These are phyloP conservation scores for Auanema freiburgensis DNA, from an alignment of 2,888 invertebrate genomes.

Conservation along the genomic window DNA sequence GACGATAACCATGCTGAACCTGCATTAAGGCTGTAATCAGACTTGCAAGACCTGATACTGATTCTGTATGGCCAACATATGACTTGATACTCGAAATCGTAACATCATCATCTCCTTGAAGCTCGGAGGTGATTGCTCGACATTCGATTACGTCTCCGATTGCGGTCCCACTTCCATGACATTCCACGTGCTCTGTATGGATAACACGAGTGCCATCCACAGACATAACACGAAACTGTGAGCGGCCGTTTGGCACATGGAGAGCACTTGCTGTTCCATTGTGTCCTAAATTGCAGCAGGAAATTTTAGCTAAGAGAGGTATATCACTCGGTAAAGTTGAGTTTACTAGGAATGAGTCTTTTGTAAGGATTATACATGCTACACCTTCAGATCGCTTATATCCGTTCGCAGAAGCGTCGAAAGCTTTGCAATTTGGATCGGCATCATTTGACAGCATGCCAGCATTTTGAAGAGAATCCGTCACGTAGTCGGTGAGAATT, in stretches of 20 bases:
- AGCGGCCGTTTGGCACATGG: constrained; percentile 49
- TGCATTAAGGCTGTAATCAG: constrained; percentile 27
- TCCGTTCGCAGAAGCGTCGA: constrained; percentile 64
- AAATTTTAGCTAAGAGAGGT: constrained; percentile 5
- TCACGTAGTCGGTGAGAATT: constrained; percentile 56
- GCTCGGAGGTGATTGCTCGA: constrained; percentile 29
- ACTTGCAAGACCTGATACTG: constrained; percentile 48
- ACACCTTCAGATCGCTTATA: constrained; percentile 64
- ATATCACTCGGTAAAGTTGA: constrained; percentile 7
- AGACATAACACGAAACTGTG: constrained; percentile 44
- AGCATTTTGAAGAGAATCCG: constrained; percentile 53
- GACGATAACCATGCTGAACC: constrained; percentile 21
- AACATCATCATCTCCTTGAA: constrained; percentile 13
- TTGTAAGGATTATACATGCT: constrained; percentile 24
- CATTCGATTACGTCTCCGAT: constrained; percentile 59
- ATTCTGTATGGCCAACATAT: constrained; percentile 55
- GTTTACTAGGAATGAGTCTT: constrained; percentile 4
- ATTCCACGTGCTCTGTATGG: constrained; percentile 44
- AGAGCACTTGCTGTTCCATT: constrained; percentile 59
- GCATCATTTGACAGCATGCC: constrained; percentile 49
- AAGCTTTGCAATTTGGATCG: constrained; percentile 51
- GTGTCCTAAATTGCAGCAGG: constrained; percentile 44
- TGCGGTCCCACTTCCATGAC: constrained; percentile 60
- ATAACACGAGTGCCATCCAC: constrained; percentile 18
- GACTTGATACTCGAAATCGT: constrained; percentile 45